Percentiles rank a stretch among this genome's conserved stretches.
Conservation (phyloP, 1,140 invertebrate species). For the Drosophila aff. region DNA sequence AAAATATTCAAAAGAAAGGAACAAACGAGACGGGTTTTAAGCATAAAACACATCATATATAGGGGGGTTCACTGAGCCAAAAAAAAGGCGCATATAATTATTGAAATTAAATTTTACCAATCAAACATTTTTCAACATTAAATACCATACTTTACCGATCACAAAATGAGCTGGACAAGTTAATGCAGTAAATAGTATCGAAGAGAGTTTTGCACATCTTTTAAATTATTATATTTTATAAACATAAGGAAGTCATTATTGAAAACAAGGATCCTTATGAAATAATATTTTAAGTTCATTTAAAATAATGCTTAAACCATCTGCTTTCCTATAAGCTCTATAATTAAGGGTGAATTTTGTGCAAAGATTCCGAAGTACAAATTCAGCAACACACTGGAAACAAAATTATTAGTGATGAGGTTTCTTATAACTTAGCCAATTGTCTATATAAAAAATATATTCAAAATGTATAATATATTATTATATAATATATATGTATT, state of each 20-base stretch:
- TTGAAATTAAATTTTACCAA: neutral
- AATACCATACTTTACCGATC: neutral
- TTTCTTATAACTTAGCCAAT: too few relatives aligned
- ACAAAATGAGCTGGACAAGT: neutral
- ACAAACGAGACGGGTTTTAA: slow-evolving; percentile 39
- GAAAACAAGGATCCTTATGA: neutral
- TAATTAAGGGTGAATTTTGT: too few relatives aligned
- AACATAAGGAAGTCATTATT: neutral
- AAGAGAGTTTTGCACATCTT: neutral
- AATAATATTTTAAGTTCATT: neutral
- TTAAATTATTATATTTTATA: neutral
- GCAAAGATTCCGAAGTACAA: too few relatives aligned
- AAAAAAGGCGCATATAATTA: neutral
- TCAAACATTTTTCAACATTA: fast-evolving
- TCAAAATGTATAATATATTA: too few relatives aligned
- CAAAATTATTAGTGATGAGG: too few relatives aligned
- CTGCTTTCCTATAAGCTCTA: too few relatives aligned
- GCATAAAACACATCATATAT: slow-evolving; percentile 40
- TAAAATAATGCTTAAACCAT: neutral
- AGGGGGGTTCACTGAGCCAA: slow-evolving; percentile 4
- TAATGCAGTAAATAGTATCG: neutral
- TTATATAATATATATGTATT: too few relatives aligned
- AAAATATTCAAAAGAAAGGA: slow-evolving; percentile 67
- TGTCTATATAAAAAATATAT: too few relatives aligned
- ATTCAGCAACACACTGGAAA: too few relatives aligned